phyloP scores from a whole-genome alignment of 2,888 invertebrate genomes.

The Drosophila percnosoma region DNA sequence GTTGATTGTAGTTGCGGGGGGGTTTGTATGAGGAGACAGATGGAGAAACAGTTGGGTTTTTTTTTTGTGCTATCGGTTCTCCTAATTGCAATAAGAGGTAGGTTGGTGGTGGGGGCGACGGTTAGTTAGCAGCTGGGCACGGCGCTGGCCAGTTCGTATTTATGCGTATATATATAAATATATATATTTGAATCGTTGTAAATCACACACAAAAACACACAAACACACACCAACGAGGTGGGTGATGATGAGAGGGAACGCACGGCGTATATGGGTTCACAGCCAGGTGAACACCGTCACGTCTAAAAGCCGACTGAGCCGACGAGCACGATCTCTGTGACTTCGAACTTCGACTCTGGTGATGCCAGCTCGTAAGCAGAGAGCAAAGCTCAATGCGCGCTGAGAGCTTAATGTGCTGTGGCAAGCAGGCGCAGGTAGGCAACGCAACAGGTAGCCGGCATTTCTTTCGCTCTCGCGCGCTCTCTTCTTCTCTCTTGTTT shows the following conservation, averaged over 20 bases:
- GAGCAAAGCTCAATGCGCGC: constrained; percentile 38
- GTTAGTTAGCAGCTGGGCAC: constrained; percentile 37
- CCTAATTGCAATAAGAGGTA: constrained; percentile 43
- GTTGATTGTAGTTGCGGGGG: constrained; percentile 59
- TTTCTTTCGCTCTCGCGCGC: constrained; percentile 42
- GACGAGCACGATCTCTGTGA: constrained; percentile 50
- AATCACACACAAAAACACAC: constrained; percentile 31
- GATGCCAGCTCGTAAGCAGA: constrained; percentile 24
- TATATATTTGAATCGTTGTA: constrained; percentile 41
- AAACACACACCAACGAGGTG: constrained; percentile 33
- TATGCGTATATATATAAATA: constrained; percentile 26
- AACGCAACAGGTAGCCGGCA: constrained; percentile 68
- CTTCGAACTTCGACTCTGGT: constrained; percentile 11
- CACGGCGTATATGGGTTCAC: constrained; percentile 48
- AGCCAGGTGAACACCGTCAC: constrained; percentile 71
- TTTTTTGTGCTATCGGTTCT: constrained; percentile 30
- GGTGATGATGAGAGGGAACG: constrained; percentile 11
- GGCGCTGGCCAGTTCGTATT: constrained; percentile 72
- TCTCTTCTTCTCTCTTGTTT: constrained; percentile 3
- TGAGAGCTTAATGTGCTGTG: constrained; percentile 50
- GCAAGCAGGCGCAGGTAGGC: constrained; percentile 1
- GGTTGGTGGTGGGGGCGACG: constrained; percentile 17
- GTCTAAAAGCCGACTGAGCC: constrained; percentile 73
- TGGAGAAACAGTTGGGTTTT: constrained; percentile 27
- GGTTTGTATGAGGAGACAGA: constrained; percentile 14